Evolutionary conservation across 2,797 vertebrate genomes (phyloP).

Genomic region (Eupleurogrammus muticus): DNA sequence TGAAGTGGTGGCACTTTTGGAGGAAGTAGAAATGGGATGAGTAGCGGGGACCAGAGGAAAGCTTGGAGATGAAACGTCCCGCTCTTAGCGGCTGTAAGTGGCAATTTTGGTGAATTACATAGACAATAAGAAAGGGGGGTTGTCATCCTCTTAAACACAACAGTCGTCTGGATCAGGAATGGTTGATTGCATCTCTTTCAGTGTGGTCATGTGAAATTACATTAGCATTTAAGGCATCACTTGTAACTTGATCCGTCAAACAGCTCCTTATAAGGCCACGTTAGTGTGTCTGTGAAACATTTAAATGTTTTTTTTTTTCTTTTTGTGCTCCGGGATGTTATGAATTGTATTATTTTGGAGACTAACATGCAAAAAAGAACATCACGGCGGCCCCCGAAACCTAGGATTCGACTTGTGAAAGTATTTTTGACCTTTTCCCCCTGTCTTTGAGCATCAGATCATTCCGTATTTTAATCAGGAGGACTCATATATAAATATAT

Average conservation of each 20-base stretch:
- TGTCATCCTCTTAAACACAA: constrained; percentile 87
- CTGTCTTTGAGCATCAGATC: constrained; percentile 33
- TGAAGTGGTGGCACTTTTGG: constrained; percentile 89
- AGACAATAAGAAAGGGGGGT: constrained; percentile 85
- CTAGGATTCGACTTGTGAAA: constrained; percentile 42
- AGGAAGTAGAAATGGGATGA: constrained; percentile 88
- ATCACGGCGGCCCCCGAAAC: constrained; percentile 37
- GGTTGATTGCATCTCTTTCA: constrained; percentile 87
- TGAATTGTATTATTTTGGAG: constrained; percentile 21
- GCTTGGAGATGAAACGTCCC: constrained; percentile 86
- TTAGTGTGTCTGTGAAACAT: constrained; percentile 30
- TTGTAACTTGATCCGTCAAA: constrained; percentile 84
- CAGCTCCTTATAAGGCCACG: constrained; percentile 61
- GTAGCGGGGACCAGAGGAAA: constrained; percentile 87
- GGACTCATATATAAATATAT: constrained; percentile 37
- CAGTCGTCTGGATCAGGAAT: constrained; percentile 78
- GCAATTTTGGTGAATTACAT: constrained; percentile 89
- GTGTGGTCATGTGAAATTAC: constrained; percentile 83
- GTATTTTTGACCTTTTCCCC: constrained; percentile 41
- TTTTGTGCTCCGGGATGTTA: constrained; percentile 33
- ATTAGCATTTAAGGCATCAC: constrained; percentile 84
- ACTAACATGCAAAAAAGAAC: constrained; percentile 19
- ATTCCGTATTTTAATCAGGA: constrained; percentile 46
- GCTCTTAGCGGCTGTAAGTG: constrained; percentile 86
- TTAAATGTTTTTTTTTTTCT: constrained; percentile 47